Evolutionary conservation across 1,140 invertebrate species (phyloP), one percentile per base, ranked within the genome.

Genomic region (Phthorimaea operculella): DNA sequence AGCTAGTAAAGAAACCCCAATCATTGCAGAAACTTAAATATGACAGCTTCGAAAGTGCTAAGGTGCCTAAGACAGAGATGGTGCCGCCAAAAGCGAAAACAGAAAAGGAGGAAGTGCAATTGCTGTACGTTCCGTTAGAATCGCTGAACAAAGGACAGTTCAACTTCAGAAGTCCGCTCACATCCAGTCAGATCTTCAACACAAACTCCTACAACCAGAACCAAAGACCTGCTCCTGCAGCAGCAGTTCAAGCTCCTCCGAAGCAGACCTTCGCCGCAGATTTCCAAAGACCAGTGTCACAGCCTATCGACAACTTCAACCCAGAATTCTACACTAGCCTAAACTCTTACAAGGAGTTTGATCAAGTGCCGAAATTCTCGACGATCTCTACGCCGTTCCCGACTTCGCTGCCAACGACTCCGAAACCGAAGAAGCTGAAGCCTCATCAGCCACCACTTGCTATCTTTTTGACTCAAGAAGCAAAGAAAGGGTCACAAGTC

Each of bases 371-470:
- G 7, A 78, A 74, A 53, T 83, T 73, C 55, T 76, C 78, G 15
- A 83, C 79, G 15, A 71, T 82, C 59, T 67, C 87, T 52, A 71
- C 83, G 21, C 62, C 85, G 8, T 86, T 79, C 67, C 72, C 87
- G 51, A 73, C 86, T 55, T 60, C 80, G 60, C 68, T 83, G 57
- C 70, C 79, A 61, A 83, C 86, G 54, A 88, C 80, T 5, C 70
- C 84, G 18, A 83, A 85, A 62, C 77, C 87, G 1, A 90, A 88
- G 69, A 89, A 87, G 63, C 72, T 89, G 1, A 91, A 90, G 50
- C 90, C 93, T 0, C 92, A 95, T 79, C 93, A 94, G 74, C 93
- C 93, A 1, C 93, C 93, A 0, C 70, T 94, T 33, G 92, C 93
- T 6, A 92, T 95, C 56, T 95, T 92, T 65, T 89, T 93, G 86